These are phyloP conservation scores for Capitulum mitella DNA, from an alignment of 2,888 invertebrate species.

Conservation along the genomic window DNA sequence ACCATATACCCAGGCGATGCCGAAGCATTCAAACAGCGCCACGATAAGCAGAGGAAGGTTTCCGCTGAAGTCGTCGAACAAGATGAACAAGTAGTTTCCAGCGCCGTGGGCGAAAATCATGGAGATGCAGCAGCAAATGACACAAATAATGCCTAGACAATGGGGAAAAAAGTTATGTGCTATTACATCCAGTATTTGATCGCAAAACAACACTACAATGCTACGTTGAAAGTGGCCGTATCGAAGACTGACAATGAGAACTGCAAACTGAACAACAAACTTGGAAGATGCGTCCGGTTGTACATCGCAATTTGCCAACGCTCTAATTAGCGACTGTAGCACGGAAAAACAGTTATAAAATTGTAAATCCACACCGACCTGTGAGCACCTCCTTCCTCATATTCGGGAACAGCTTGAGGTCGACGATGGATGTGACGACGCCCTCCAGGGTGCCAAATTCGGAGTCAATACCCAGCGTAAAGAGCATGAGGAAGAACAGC, in stretches of 20 bases:
- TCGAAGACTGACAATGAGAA: too few species aligned
- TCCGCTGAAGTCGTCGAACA: slow-evolving; percentile 90
- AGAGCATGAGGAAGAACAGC: slow-evolving; percentile 92
- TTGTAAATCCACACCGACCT: slow-evolving; percentile 53
- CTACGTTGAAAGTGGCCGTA: too few species aligned
- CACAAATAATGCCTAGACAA: slow-evolving; percentile 57
- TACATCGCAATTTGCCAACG: too few species aligned
- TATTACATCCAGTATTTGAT: too few species aligned
- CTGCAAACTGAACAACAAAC: too few species aligned
- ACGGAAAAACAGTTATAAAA: too few species aligned
- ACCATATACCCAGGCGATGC: slow-evolving; percentile 89
- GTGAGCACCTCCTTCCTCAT: slow-evolving; percentile 81
- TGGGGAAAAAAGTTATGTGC: too few species aligned
- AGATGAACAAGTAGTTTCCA: slow-evolving; percentile 85
- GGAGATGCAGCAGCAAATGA: slow-evolving; percentile 71
- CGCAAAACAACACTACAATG: too few species aligned
- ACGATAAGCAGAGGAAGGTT: slow-evolving; percentile 87
- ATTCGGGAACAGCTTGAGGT: slow-evolving; percentile 88
- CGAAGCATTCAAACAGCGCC: slow-evolving; percentile 84
- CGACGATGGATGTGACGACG: slow-evolving; percentile 89
- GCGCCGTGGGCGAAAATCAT: slow-evolving; percentile 88
- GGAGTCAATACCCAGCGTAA: slow-evolving; percentile 91
- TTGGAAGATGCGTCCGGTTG: too few species aligned
- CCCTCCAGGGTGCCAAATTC: slow-evolving; percentile 95
- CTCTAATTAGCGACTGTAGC: too few species aligned